Conservation (phyloP, 2,113 vertebrate genomes). For the Mandrillus leucophaeus region DNA sequence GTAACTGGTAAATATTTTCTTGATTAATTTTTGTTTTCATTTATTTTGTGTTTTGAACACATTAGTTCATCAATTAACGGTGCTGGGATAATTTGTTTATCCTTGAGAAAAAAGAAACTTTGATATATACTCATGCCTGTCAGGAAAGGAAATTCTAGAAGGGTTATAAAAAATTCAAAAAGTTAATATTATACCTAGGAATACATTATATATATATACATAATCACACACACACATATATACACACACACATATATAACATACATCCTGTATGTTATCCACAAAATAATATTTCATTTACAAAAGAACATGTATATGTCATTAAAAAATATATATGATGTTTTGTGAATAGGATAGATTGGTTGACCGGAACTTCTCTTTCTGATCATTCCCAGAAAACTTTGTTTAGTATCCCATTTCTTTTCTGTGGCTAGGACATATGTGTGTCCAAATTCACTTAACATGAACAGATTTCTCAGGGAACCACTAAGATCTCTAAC, state of each 20-base stretch:
- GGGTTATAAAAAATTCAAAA: not conserved
- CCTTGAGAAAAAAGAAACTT: not conserved
- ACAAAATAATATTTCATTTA: not conserved
- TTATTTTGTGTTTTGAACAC: not conserved
- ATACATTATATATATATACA: not conserved
- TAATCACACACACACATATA: not conserved
- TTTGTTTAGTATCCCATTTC: not conserved
- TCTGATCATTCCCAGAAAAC: not conserved
- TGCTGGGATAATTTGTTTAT: not conserved
- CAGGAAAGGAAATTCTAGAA: not conserved
- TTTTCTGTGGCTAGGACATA: not conserved
- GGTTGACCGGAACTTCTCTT: not conserved
- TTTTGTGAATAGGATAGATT: not conserved
- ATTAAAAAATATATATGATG: not conserved
- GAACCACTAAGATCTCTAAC: not conserved
- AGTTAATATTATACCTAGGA: not conserved
- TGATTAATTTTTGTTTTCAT: not conserved
- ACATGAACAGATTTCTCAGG: not conserved
- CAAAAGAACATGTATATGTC: not conserved
- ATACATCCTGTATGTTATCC: not conserved
- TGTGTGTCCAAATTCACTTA: not conserved
- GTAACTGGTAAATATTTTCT: not conserved
- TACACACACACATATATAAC: not conserved
- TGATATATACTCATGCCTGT: not conserved
- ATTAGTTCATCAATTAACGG: not conserved